Conservation (phyloP, 2,113 vertebrate genomes). For the Lophochroa leadbeateri region DNA sequence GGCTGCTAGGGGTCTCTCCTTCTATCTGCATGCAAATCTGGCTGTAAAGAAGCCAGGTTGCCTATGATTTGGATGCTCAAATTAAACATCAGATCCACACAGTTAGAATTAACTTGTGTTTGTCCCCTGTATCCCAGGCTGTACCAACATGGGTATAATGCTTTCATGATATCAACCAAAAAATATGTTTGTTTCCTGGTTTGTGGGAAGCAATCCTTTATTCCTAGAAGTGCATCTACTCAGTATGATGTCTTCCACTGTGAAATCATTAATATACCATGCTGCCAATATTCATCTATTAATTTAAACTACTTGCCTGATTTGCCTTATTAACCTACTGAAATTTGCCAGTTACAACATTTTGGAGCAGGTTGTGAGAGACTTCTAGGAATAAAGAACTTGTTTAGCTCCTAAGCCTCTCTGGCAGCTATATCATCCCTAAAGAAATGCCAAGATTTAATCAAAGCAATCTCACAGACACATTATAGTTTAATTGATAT, state of each 20-base stretch:
- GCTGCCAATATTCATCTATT: neutral
- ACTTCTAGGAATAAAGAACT: neutral
- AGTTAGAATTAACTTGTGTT: neutral
- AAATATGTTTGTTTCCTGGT: neutral
- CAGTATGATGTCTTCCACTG: neutral
- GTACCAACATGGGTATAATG: neutral
- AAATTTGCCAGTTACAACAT: neutral
- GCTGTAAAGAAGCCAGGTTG: neutral
- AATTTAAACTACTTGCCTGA: neutral
- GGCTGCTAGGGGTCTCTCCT: neutral
- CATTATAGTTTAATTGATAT: neutral
- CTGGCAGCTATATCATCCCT: neutral
- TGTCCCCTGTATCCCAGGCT: neutral
- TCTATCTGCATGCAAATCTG: neutral
- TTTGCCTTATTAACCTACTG: neutral
- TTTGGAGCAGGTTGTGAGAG: neutral
- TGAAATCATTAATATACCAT: neutral
- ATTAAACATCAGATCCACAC: neutral
- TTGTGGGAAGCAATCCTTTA: neutral
- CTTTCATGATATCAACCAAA: neutral
- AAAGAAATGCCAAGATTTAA: neutral
- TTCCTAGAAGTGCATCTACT: neutral
- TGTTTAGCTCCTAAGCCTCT: neutral
- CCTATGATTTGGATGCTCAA: neutral
- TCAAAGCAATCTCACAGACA: neutral